Base-by-base conservation (phyloP, 2,113 vertebrate species). In the Crotalus tigris region DNA sequence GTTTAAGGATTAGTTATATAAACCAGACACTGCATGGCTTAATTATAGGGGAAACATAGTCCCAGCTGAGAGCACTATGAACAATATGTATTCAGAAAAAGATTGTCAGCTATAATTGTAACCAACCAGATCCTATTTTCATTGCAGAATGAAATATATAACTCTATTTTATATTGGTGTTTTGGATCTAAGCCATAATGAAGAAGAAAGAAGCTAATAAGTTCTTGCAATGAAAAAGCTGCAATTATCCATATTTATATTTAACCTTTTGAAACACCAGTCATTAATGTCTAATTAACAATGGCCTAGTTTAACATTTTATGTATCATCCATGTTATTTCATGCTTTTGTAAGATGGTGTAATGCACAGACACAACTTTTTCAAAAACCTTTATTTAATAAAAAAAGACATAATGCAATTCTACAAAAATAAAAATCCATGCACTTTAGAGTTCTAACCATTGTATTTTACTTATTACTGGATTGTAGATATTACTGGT, bases 211-310 rank as follows among this genome's bases (percentile, higher is more conserved):
- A 95, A 97, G 96, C 92, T 95, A 96, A 96, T 95, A 95, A 96
- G 96, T 97, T 96, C 95, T 95, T 94, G 89, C 96, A 94, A 95
- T 92, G 93, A 96, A 95, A 96, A 96, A 96, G 95, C 94, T 96
- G 75, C 96, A 97, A 97, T 97, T 97, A 96, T 33, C 29, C 93
- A 89, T 96, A 96, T 97, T 97, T 97, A 95, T 95, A 97, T 97
- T 97, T 97, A 97, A 97, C 95, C 95, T 98, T 97, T 97, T 90
- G 94, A 95, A 93, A 95, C 94, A 95, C 90, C 95, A 85, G 92
- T 97, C 95, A 96, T 96, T 97, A 97, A 92, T 93, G 94, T 97
- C 92, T 95, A 90, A 90, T 93, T 95, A 95, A 93, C 92, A 94
- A 21, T 85, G 33, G 2, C 85, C 94, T 11, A 53, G 92, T 96